These are phyloP conservation scores for Danio rerio DNA, from an alignment of 2,113 vertebrate species.

Conservation along the genomic window GRCz12tu NC_133182.1:66974001-66974500, in stretches of 20 bases:
- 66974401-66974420: constrained; percentile 26
- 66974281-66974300: neutral
- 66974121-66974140: neutral
- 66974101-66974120: neutral
- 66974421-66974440: constrained; percentile 27
- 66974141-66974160: neutral
- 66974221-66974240: neutral
- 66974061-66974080: neutral
- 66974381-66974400: neutral
- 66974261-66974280: neutral
- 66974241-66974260: neutral
- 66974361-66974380: constrained; percentile 12
- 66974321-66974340: constrained; percentile 12
- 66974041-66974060: neutral
- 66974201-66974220: constrained; percentile 11
- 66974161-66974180: neutral
- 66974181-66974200: neutral
- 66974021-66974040: neutral
- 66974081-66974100: neutral
- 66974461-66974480: constrained; percentile 26
- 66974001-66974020: too few species aligned
- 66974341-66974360: neutral
- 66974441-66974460: constrained; percentile 28
- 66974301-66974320: constrained; percentile 3
- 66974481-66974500: constrained; percentile 52